Percentiles rank a stretch among this genome's conserved stretches.
phyloP scores from a whole-genome alignment of 1,140 invertebrate genomes.

The Ceratitis capitata region DNA sequence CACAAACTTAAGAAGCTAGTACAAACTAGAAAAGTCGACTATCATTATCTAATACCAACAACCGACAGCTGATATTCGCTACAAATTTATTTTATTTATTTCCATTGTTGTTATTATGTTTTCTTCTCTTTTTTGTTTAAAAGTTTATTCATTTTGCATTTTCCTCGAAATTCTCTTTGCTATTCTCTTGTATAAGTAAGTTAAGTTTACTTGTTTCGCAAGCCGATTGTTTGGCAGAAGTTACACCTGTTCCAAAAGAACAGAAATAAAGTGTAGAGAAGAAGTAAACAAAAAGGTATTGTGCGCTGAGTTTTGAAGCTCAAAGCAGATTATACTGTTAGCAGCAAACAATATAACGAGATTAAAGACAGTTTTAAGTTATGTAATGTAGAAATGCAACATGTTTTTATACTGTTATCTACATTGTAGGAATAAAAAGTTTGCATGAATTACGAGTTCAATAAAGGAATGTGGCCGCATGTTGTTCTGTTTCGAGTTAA shows the following conservation, averaged over 20 bases:
- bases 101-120: too few relatives aligned
- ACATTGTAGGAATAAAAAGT: too few relatives aligned
- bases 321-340: neutral
- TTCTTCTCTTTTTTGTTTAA: neutral
- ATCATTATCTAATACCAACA: neutral
- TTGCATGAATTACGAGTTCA: neutral
- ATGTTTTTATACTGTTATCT: too few relatives aligned
- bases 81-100: neutral
- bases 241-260: neutral
- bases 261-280: neutral
- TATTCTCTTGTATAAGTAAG: neutral
- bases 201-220: neutral
- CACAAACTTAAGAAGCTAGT: neutral
- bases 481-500: too few relatives aligned
- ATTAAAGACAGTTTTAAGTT: neutral
- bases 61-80: neutral
- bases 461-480: too few relatives aligned
- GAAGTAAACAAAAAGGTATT: neutral
- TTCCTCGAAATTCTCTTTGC: neutral
- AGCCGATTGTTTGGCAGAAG: neutral
- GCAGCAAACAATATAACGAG: neutral
- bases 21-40: neutral
- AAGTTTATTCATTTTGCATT: neutral
- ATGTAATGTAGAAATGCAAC: too few relatives aligned
- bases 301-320: neutral